Evolutionary conservation across 2,888 invertebrate genomes (phyloP), one percentile per base, ranked within the genome.

Genomic region (Busseola fusca): DNA sequence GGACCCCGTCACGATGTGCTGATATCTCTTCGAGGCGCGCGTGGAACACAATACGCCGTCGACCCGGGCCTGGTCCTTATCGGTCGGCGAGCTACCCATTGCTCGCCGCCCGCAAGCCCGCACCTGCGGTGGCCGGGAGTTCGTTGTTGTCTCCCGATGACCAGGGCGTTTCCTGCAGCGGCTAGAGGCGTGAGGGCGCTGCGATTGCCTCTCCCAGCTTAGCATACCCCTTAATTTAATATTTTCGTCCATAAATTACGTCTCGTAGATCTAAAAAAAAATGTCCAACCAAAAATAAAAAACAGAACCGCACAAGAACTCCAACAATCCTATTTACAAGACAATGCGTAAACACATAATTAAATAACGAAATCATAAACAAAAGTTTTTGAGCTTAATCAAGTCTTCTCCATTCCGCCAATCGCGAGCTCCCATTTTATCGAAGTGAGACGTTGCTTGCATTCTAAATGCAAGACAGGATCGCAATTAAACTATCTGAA

Each of bases 401-500:
- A 85, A 79, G 71, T 74, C 72, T 63, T 73, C 65, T 70, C 64
- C 76, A 70, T 78, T 81, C 74, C 76, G 56, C 78, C 86, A 80
- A 83, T 85, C 70, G 79, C 59, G 66, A 74, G 76, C 66, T 67
- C 72, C 74, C 80, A 76, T 84, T 86, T 84, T 82, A 78, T 79
- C 65, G 65, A 81, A 86, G 82, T 84, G 78, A 80, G 83, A 87
- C 88, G 84, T 81, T 80, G 82, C 85, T 88, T 88, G 87, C 88
- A 90, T 91, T 86, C 85, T 76, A 87, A 90, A 91, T 89, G 88
- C 87, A 87, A 86, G 87, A 84, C 85, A 81, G 87, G 85, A 86
- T 86, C 85, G 87, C 88, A 91, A 92, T 92, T 91, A 91, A 89
- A 88, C 90, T 87, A 87, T 87, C 87, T 87, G 91, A 92, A 91